Percentiles rank a stretch among this genome's conserved stretches.
phyloP scores from a whole-genome alignment of 2,888 invertebrate species.

The Eurytoma adleriae region DNA sequence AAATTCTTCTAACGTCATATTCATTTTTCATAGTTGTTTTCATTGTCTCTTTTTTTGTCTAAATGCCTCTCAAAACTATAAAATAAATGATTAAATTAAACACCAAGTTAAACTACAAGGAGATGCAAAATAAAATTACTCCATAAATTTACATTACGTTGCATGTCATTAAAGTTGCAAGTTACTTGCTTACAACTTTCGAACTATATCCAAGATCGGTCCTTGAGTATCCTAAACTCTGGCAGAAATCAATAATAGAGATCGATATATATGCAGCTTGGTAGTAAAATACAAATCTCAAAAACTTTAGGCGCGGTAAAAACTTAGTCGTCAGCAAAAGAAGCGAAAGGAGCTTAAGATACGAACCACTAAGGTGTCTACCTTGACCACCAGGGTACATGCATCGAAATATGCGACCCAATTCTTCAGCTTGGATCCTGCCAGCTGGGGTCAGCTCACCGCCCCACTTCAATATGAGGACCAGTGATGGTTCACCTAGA shows the following conservation, averaged over 20 bases:
- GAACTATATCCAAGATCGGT: constrained; percentile 34
- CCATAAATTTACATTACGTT: constrained; percentile 27
- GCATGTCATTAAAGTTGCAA: constrained; percentile 13
- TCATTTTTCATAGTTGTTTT: constrained; percentile 37
- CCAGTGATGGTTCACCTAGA: constrained; percentile 94
- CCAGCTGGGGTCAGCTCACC: constrained; percentile 99
- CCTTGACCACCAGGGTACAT: constrained; percentile 99
- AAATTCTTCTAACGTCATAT: constrained; percentile 21
- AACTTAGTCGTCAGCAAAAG: constrained; percentile 63
- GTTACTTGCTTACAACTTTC: constrained; percentile 38
- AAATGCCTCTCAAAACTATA: constrained; percentile 36
- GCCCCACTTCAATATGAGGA: constrained; percentile 99
- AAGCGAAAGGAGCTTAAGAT: constrained; percentile 74
- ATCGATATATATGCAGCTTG: constrained; percentile 42
- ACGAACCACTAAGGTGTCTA: constrained; percentile 86
- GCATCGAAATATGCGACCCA: constrained; percentile 98
- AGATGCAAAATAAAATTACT: constrained; percentile 39
- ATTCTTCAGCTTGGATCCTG: constrained; percentile 96
- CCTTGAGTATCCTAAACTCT: constrained; percentile 47
- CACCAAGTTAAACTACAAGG: constrained; percentile 5
- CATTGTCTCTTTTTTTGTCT: constrained; percentile 34
- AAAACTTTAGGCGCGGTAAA: constrained; percentile 31
- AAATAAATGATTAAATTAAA: constrained; percentile 31
- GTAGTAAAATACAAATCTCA: constrained; percentile 48
- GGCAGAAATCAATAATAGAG: constrained; percentile 38